A percentile compares a stretch with the other conserved stretches of the same genome.
Conservation (phyloP, 2,797 vertebrate species). For the Hippoglossus hippoglossus region DNA sequence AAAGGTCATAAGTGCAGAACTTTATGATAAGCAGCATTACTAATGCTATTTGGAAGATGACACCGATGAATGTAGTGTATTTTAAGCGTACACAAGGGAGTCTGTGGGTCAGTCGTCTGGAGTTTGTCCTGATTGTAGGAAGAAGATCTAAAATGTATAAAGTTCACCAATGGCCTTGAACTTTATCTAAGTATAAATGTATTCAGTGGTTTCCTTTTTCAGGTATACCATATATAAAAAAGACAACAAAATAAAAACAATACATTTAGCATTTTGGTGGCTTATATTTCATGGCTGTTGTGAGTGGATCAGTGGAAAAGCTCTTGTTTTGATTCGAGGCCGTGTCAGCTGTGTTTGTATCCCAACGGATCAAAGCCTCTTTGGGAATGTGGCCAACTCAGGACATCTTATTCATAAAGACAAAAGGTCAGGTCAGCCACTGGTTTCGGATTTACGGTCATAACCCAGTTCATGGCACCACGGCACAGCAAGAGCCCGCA, state of each 20-base stretch:
- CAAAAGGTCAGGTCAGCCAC: constrained; percentile 65
- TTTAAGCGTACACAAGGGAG: background rate
- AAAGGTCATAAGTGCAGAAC: background rate
- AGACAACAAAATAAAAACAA: constrained; percentile 3
- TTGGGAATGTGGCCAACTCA: constrained; percentile 59
- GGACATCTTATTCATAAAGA: constrained; percentile 65
- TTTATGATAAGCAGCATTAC: background rate
- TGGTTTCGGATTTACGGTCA: constrained; percentile 68
- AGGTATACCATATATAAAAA: too few species aligned
- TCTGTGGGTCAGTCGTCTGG: constrained; percentile 9
- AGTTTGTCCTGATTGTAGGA: constrained; percentile 2
- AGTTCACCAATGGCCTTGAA: background rate
- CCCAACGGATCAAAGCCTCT: constrained; percentile 53
- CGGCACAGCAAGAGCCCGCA: constrained; percentile 48
- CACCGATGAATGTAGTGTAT: background rate
- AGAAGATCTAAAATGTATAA: background rate
- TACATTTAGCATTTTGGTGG: background rate
- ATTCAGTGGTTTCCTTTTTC: too few species aligned
- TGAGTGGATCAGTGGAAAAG: background rate
- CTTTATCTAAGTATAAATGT: background rate
- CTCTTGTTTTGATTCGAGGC: constrained; percentile 18
- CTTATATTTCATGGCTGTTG: background rate
- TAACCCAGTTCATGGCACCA: constrained; percentile 56
- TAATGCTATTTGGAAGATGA: background rate
- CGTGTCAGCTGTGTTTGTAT: constrained; percentile 41